These are phyloP conservation scores for Orchesellides sinensis DNA, from an alignment of 2,888 invertebrate species.

Conservation along the genomic window DNA sequence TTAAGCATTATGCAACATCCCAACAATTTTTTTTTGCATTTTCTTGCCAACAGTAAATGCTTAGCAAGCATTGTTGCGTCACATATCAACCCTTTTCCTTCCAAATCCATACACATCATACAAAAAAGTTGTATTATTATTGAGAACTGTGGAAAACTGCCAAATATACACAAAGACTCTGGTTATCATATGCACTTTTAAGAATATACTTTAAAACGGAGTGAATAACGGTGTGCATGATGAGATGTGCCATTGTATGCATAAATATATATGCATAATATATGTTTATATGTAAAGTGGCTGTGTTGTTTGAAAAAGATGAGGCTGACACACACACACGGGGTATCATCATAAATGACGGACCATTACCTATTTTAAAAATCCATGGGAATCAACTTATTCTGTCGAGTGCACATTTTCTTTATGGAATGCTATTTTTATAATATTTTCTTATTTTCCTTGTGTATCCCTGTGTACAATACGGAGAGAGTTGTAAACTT, in stretches of 20 bases:
- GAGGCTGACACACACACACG: constrained; percentile 18
- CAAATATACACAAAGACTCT: too few species aligned
- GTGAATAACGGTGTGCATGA: constrained; percentile 10
- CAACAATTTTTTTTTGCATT: not conserved
- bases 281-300: not conserved
- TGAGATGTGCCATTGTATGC: constrained; percentile 3
- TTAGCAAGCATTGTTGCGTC: too few species aligned
- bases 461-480: constrained; percentile 5
- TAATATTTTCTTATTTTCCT: not conserved
- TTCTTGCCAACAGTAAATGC: too few species aligned
- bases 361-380: constrained; percentile 66
- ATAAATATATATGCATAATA: constrained; percentile 5
- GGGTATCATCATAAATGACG: constrained; percentile 57
- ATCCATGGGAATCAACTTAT: constrained; percentile 56
- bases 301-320: not conserved
- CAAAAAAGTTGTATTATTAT: too few species aligned
- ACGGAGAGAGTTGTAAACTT: constrained; percentile 19
- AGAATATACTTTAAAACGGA: too few species aligned
- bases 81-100: constrained; percentile 6
- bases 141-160: too few species aligned
- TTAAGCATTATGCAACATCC: not conserved
- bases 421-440: constrained; percentile 14
- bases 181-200: too few species aligned
- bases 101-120: too few species aligned
- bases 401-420: constrained; percentile 32